These are phyloP conservation scores for Epinephelus moara DNA, from an alignment of 2,113 vertebrate species.

Conservation along the genomic window DNA sequence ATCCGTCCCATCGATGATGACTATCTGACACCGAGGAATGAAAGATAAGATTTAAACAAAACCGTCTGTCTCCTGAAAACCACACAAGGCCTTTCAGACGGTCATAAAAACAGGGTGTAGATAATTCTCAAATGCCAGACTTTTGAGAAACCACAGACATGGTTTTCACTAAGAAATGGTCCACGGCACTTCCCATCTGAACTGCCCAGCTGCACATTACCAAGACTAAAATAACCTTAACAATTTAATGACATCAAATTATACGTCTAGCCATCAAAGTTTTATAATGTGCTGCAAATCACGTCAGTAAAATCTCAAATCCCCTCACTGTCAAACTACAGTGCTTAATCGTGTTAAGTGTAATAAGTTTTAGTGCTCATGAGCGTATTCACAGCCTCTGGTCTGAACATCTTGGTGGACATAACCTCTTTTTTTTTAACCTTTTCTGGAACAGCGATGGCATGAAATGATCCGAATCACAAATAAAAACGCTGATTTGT, in stretches of 20 bases:
- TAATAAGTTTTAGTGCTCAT: background rate
- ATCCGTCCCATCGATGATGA: background rate
- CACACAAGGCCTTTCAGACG: conserved; percentile 45
- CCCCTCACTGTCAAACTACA: background rate
- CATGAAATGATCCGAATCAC: background rate
- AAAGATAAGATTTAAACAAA: conserved; percentile 57
- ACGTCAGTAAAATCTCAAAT: conserved; percentile 21
- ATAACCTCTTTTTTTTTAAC: background rate
- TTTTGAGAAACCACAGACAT: conserved; percentile 48
- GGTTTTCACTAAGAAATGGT: conserved; percentile 60
- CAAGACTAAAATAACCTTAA: conserved; percentile 46
- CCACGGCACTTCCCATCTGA: conserved; percentile 40
- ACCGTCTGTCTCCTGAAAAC: conserved; percentile 25
- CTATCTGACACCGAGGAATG: conserved; percentile 39
- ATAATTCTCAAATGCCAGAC: conserved; percentile 37
- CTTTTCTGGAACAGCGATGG: background rate
- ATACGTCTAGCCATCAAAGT: conserved; percentile 34
- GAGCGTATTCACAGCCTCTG: background rate
- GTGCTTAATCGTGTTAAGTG: background rate
- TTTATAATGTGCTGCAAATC: conserved; percentile 23
- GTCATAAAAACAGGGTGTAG: conserved; percentile 57
- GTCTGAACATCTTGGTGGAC: background rate
- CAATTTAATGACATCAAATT: conserved; percentile 46
- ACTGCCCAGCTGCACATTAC: conserved; percentile 31
- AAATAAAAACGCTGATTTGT: conserved; percentile 10